phyloP scores from a whole-genome alignment of 2,113 vertebrate species.

The Picathartes gymnocephalus region DNA sequence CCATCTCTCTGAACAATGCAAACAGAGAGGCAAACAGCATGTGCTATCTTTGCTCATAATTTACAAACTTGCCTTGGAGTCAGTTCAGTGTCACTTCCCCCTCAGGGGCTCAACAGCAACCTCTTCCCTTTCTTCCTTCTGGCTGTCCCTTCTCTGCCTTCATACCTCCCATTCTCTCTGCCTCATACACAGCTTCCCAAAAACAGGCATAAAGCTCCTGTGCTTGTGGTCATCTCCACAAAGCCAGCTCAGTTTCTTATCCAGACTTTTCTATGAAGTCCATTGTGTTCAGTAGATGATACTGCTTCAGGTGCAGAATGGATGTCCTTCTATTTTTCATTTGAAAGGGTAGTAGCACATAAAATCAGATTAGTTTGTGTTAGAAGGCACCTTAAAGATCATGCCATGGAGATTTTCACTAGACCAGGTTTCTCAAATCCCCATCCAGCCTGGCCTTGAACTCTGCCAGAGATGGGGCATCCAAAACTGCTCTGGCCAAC shows the following conservation, averaged over 20 bases:
- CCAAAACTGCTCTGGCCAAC: background rate
- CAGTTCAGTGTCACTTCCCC: background rate
- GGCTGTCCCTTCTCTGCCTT: background rate
- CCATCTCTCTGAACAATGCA: background rate
- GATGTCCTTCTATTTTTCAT: background rate
- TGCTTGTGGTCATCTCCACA: background rate
- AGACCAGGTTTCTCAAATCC: background rate
- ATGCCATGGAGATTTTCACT: background rate
- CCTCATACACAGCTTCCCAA: background rate
- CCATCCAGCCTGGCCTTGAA: background rate
- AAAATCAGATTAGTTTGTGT: background rate
- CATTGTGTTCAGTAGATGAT: background rate
- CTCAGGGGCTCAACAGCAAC: background rate
- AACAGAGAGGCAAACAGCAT: background rate
- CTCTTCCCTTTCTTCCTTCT: background rate
- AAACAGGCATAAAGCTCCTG: background rate
- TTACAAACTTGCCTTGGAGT: background rate
- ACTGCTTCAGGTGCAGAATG: background rate
- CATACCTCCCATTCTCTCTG: background rate
- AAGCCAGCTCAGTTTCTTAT: background rate
- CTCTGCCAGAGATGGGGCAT: background rate
- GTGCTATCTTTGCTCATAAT: background rate
- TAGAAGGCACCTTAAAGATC: background rate
- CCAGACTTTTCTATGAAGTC: background rate
- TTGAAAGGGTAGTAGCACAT: background rate